phyloP scores from a whole-genome alignment of 1,140 invertebrate species.

The Drosophila baimaii region DNA sequence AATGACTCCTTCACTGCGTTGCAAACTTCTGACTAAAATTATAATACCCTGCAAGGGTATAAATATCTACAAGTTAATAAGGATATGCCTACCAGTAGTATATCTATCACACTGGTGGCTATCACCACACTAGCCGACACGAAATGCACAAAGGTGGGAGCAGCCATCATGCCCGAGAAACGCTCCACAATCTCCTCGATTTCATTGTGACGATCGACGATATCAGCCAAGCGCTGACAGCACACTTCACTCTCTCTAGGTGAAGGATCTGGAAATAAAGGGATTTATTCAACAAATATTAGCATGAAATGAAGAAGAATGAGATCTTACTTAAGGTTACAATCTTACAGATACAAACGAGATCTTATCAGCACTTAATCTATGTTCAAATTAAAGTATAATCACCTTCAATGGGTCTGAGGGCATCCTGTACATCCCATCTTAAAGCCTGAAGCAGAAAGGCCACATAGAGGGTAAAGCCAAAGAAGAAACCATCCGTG shows the following conservation, averaged over 20 bases:
- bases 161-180: constrained; percentile 59
- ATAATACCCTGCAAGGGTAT: too few relatives aligned
- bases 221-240: constrained; percentile 39
- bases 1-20: too few relatives aligned
- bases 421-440: constrained; percentile 42
- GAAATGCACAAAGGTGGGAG: constrained; percentile 63
- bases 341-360: neutral
- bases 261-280: constrained; percentile 23
- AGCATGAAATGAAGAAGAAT: neutral
- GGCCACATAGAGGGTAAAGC: constrained; percentile 63
- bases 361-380: too few relatives aligned
- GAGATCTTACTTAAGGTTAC: neutral
- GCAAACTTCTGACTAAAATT: too few relatives aligned
- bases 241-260: constrained; percentile 21
- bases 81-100: constrained; percentile 49
- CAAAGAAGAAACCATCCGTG: constrained; percentile 69
- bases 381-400: neutral
- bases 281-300: neutral
- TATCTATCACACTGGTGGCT: constrained; percentile 69
- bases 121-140: constrained; percentile 64
- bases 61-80: too few relatives aligned
- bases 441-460: constrained; percentile 43
- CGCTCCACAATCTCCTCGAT: constrained; percentile 51
- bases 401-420: constrained; percentile 22
- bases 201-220: constrained; percentile 67